A percentile compares a stretch with the other conserved stretches of the same genome.
These are phyloP conservation scores for Rhopalosiphum nymphaeae DNA, from an alignment of 2,888 invertebrate genomes.

Conservation along the genomic window DNA sequence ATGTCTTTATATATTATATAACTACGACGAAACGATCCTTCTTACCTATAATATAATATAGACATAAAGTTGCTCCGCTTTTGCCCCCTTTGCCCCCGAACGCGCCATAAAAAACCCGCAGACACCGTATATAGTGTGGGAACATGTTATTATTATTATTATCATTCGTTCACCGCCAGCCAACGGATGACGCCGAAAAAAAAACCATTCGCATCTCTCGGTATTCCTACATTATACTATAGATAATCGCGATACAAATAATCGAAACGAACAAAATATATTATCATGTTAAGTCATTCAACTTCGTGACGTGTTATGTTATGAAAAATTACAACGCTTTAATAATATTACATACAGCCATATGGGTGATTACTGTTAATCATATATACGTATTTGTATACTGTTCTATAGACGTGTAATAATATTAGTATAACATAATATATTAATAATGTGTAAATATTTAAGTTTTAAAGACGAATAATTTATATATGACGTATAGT, in stretches of 20 bases:
- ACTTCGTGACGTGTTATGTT: not conserved
- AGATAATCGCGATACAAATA: not conserved
- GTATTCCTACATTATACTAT: not conserved
- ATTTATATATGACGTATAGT: not conserved
- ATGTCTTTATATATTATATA: not conserved
- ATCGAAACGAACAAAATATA: not conserved
- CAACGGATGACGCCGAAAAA: not conserved
- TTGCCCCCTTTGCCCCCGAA: constrained; percentile 3
- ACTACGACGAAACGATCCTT: not conserved
- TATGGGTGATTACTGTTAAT: not conserved
- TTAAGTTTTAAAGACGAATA: not conserved
- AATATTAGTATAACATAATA: not conserved
- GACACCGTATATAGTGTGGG: constrained; percentile 6
- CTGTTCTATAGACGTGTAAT: not conserved
- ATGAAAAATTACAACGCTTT: not conserved
- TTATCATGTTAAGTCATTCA: constrained; percentile 4
- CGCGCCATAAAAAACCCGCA: not conserved
- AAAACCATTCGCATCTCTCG: not conserved
- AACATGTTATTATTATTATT: constrained; percentile 5
- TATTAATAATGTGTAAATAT: not conserved
- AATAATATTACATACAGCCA: not conserved
- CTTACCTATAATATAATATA: not conserved
- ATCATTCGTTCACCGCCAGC: not conserved
- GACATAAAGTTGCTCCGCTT: not conserved
- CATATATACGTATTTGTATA: not conserved